Evolutionary conservation across 1,140 invertebrate species (phyloP), one percentile per base, ranked within the genome.

Genomic region (Scaptomyza hsui): DNA sequence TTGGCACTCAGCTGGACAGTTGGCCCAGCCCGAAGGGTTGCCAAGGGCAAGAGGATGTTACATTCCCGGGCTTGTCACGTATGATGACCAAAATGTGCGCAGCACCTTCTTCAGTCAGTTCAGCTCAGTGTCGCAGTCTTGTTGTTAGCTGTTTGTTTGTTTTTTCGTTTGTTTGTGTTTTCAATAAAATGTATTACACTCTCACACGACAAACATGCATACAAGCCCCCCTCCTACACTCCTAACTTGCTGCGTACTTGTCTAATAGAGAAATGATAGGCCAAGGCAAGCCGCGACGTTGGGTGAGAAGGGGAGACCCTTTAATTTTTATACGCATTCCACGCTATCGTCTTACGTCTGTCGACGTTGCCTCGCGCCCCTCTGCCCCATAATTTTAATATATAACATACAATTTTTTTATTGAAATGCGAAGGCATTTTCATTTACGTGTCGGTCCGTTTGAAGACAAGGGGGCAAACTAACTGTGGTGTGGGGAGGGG

Each of bases 141-240:
- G 26, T 19, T 64, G 16, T 32, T 32, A 18, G 49, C 3, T 53
- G 51, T 65, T 57, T 37, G 51, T 74, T 60, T 81, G 76, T 78
- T 64, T 53, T 60, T 64, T 55, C 63, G 63, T 73, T 73, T 73
- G 63, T 78, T 21, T 70, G 65, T 78, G 72, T 71, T 86, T 85
- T 86, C 72, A 80, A 85, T 85, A 80, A 77, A 85, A 85, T 86
- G 86, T 86, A 86, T 86, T 80, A 76, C 77, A 86, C 81, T 67
- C 78, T 72, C 63, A 64, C 48, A 82, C 77, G 77, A 80, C 60
- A 68, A 81, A 80, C 67, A 75, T n/a, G n/a, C n/a, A n/a, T n/a
- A n/a, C n/a, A n/a, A n/a, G n/a, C n/a, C n/a, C n/a, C n/a, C n/a
- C n/a, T n/a, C n/a, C n/a, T n/a, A n/a, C n/a, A n/a, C n/a, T n/a